These are phyloP conservation scores for Silvanus unidentatus DNA, from an alignment of 2,888 invertebrate genomes.

Conservation along the genomic window DNA sequence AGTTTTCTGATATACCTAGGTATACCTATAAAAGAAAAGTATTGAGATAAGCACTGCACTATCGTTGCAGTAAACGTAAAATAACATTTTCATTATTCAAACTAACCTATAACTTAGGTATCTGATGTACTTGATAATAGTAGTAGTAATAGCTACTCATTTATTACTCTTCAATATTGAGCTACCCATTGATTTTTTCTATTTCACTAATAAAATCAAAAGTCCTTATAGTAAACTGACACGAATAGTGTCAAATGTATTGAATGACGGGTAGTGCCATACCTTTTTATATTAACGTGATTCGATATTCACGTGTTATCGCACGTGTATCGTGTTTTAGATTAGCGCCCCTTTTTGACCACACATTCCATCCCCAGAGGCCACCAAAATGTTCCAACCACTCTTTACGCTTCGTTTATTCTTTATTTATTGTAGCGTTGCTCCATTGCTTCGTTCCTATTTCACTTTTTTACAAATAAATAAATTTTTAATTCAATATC, in stretches of 20 bases:
- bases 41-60: no score
- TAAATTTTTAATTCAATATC: no score
- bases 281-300: slow-evolving; percentile 17
- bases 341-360: slow-evolving; percentile 26
- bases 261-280: slow-evolving; percentile 27
- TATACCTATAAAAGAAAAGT: no score
- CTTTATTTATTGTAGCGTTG: slow-evolving; percentile 10
- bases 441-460: not conserved
- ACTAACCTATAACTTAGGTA: no score
- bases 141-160: no score
- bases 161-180: no score
- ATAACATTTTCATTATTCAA: no score
- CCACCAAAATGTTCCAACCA: slow-evolving; percentile 12
- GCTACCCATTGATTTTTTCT: no score
- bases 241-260: slow-evolving; percentile 33
- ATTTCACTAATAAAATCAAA: slow-evolving; percentile 34
- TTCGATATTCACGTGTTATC: slow-evolving; percentile 28
- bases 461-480: no score
- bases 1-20: no score
- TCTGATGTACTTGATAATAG: no score
- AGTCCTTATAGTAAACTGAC: slow-evolving; percentile 36
- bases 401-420: slow-evolving; percentile 16
- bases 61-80: no score
- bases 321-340: slow-evolving; percentile 25
- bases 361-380: slow-evolving; percentile 12